Base-by-base conservation (phyloP, 2,113 vertebrate genomes). In the Lamprotornis superbus region DNA sequence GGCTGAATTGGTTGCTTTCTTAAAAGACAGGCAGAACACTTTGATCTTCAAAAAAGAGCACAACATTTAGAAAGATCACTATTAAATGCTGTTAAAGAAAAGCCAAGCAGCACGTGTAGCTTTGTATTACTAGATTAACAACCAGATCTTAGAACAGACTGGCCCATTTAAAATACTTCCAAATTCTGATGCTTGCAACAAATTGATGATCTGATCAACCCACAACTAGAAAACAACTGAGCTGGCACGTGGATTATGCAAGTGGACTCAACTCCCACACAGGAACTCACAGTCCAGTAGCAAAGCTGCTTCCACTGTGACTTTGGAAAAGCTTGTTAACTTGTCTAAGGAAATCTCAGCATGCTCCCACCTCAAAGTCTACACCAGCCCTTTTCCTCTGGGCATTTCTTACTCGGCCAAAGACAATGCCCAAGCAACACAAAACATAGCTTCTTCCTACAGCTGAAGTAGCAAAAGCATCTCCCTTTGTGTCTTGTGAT, bases 321-420 rank as follows among this genome's bases (percentile, higher is more conserved):
- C 46, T 6, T 39, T 57, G 60, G 68, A 76, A 69, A 50, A 80
- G 19, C 24, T 83, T 61, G 18, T 53, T 75, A 75, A 42, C 27
- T 25, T 27, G 17, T 31, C 37, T 39, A 89, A 67, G 67, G 78
- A 89, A 81, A 77, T 44, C 37, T 61, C 46, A 77, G 57, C 12
- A 28, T 2, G 0, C 31, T 76, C 37, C 27, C 0, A 0, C 35
- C 59, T 56, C 56, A 11, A 37, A 56, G 80, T 33, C 50, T 79
- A 18, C 15, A 11, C 44, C 28, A 10, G 18, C 16, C 15, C 12
- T 81, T 81, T 59, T 89, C 73, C 89, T 77, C 56, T 44, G 40
- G 76, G 68, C 12, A 55, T 30, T 47, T 44, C 39, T 74, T 37
- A 71, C 16, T 87, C 1, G 0, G 25, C 30, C 63, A 57, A 65